Base-by-base conservation (phyloP, 2,113 vertebrate species). In the Catagonus wagneri region DNA sequence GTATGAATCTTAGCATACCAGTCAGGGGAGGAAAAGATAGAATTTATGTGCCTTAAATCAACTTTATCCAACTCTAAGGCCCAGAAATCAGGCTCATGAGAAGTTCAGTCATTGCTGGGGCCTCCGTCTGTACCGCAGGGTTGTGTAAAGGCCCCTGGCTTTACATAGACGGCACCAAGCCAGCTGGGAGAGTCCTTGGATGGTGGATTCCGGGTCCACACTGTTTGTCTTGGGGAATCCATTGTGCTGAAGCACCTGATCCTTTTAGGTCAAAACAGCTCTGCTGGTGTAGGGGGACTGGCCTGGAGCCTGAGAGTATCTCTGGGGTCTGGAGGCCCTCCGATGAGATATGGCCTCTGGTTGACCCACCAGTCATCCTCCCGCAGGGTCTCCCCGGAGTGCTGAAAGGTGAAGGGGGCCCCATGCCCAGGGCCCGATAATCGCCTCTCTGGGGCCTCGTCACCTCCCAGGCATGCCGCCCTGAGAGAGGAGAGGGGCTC, bases 21-120 rank as follows among this genome's bases (percentile, higher is more conserved):
- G 0, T 72, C 74, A 76, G 68, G 34, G 60, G 50, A 76, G 78
- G 39, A 36, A 95, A 88, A 63, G 36, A 32, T 14, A 7, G 14
- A 80, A 84, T 85, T 78, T 56, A 91, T 66, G 80, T 94, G 36
- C 71, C 71, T 96, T 90, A 50, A 63, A 52, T 92, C 78, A 80
- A 14, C 66, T 92, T 34, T 75, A 75, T 80, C 39, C 12, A 78
- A 44, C 12, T 89, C 69, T 32, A 81, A 90, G n/a, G 69, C 50
- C 23, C n/a, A 10, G n/a, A 80, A 16, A 39, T 76, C 16, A 63
- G n/a, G 9, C 14, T 68, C 34, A 1, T 71, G 83, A 84, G 83
- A 74, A 79, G 32, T 86, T 36, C 36, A 81, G 3, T 85, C 23
- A 20, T 25, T 61, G 27, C 61, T 54, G 17, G 25, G 3, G 16